Evolutionary conservation across 2,888 invertebrate species (phyloP), one percentile per base, ranked within the genome.

Genomic region (Eubasilissa splendida): DNA sequence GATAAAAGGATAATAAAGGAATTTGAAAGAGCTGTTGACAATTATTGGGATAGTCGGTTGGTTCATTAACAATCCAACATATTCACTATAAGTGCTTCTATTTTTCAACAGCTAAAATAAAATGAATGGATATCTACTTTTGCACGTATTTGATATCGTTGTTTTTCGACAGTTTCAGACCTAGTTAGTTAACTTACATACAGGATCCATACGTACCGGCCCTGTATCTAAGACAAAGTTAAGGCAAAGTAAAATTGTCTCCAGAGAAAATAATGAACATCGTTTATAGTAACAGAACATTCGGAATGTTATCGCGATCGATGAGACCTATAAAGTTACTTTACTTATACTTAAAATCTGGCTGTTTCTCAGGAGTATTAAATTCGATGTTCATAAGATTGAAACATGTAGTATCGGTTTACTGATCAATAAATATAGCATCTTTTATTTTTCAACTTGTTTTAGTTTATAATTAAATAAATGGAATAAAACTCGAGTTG

Each of bases 271-370:
- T 68, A 68, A 68, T 68, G 68, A 68, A 68, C 52, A 50, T 50
- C 14, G 68, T 68, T 50, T 50, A 12, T 42, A 68, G 68, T 68
- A 50, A 8, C 68, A 68, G 52, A 4, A 50, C 68, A 68, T 68
- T 68, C n/a, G 68, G 7, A 68, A 68, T 68, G 42, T 68, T 68
- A 68, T 68, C 68, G 68, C 42, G 33, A 68, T 68, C 68, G 68
- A 68, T 68, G 50, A 14, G 52, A 52, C 68, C 68, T 68, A 50
- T 66, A 66, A 52, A 52, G 8, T 50, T 50, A 50, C 50, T 63
- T 33, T 50, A 58, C 2, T 58, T 58, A 68, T 50, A 68, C 50
- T 68, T 68, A 52, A 68, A 52, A 68, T 68, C 52, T 68, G 42
- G 14, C 3, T 14, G 4, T 50, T 52, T 10, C 68, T 68, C 3